Evolutionary conservation across 2,113 vertebrate species (phyloP).

Genomic region (Strigops habroptila): DNA sequence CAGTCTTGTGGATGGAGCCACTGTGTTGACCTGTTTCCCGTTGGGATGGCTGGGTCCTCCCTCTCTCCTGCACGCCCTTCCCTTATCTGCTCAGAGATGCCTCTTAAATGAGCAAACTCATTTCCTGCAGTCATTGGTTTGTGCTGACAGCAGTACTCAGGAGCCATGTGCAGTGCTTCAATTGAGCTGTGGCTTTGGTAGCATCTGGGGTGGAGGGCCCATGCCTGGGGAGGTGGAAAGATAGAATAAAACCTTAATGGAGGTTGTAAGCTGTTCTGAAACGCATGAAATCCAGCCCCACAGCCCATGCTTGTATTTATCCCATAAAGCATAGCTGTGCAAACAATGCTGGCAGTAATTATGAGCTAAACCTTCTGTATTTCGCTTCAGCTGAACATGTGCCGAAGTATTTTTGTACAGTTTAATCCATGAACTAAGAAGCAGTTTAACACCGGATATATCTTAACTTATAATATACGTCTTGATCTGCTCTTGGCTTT

Average conservation of each 20-base stretch:
- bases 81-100: background rate
- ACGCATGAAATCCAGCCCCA: background rate
- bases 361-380: background rate
- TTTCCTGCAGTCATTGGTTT: background rate
- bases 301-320: background rate
- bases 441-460: background rate
- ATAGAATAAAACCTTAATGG: background rate
- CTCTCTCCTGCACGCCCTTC: background rate
- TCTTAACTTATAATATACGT: background rate
- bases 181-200: background rate
- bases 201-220: background rate
- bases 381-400: accelerated
- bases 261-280: background rate
- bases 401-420: background rate
- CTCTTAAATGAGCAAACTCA: accelerated
- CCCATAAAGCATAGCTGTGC: background rate
- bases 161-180: background rate
- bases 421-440: background rate
- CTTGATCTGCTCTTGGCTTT: background rate
- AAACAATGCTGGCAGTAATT: background rate
- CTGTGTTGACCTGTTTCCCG: accelerated
- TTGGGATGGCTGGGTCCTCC: background rate
- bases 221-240: background rate
- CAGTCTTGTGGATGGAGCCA: background rate
- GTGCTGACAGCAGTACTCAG: background rate